Evolutionary conservation across 2,888 invertebrate genomes (phyloP).

Genomic region (Protophormia terraenovae): DNA sequence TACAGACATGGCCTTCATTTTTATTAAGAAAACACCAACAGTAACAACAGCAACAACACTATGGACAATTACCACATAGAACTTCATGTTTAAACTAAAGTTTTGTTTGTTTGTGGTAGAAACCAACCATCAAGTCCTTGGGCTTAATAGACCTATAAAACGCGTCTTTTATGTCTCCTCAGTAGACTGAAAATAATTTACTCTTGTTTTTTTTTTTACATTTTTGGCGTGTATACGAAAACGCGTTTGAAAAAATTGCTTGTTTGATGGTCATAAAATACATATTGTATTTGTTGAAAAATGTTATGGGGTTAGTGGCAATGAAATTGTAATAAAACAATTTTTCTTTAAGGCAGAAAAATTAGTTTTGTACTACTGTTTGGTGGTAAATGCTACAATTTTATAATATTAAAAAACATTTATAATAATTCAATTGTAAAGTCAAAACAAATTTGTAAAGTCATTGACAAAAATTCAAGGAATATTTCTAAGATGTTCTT

Average conservation of each 20-base stretch:
- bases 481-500: no score
- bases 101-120: background rate
- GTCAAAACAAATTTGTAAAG: no score
- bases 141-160: conserved; percentile 63
- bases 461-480: no score
- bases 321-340: conserved; percentile 21
- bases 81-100: background rate
- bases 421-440: no score
- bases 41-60: background rate
- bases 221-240: conserved; percentile 17
- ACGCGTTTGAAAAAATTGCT: background rate
- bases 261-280: conserved; percentile 4
- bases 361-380: background rate
- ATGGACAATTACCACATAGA: background rate
- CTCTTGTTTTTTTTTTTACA: conserved; percentile 12
- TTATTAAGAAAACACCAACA: conserved; percentile 15
- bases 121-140: conserved; percentile 48
- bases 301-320: conserved; percentile 1
- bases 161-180: conserved; percentile 57
- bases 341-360: background rate
- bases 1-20: conserved; percentile 52
- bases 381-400: background rate
- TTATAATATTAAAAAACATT: background rate
- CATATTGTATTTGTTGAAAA: conserved; percentile 2
- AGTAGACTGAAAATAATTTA: conserved; percentile 61